Conservation (phyloP, 2,113 vertebrate species). For the Dolichallabes microphthalmus region DNA sequence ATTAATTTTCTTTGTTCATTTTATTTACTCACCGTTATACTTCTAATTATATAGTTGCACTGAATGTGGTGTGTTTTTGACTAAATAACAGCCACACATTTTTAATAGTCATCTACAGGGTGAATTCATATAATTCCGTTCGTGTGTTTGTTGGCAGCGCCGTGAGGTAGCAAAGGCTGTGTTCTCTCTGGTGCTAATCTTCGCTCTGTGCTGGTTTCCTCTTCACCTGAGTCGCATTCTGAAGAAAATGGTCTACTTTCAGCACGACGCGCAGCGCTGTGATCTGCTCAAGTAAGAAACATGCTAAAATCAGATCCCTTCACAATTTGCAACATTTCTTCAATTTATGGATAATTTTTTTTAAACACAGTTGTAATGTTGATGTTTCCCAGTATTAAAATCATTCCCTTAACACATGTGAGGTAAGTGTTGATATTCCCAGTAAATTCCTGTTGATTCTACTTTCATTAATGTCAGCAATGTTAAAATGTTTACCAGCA, state of each 20-base stretch:
- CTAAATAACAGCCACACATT: background rate
- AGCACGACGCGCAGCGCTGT: slow-evolving; percentile 78
- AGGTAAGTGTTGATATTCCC: background rate
- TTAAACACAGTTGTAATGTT: too few species aligned
- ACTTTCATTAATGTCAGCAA: background rate
- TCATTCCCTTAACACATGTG: background rate
- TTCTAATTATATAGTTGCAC: background rate
- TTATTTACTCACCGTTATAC: background rate
- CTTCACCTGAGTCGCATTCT: slow-evolving; percentile 90
- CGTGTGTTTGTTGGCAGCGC: slow-evolving; percentile 69
- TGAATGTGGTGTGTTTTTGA: background rate
- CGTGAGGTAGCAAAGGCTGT: slow-evolving; percentile 93
- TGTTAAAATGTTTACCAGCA: background rate
- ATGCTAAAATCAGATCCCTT: background rate
- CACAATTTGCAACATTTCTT: background rate
- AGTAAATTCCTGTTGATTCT: background rate
- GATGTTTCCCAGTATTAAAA: background rate
- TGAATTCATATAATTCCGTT: background rate
- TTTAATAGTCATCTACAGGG: background rate
- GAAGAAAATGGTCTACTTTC: slow-evolving; percentile 81
- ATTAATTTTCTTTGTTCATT: background rate
- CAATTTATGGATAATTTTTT: background rate
- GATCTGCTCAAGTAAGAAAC: slow-evolving; percentile 83
- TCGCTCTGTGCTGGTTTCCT: slow-evolving; percentile 96
- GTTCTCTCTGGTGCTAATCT: slow-evolving; percentile 92